Conservation (phyloP, 2,113 vertebrate species). For the Turdus rufiventris region DNA sequence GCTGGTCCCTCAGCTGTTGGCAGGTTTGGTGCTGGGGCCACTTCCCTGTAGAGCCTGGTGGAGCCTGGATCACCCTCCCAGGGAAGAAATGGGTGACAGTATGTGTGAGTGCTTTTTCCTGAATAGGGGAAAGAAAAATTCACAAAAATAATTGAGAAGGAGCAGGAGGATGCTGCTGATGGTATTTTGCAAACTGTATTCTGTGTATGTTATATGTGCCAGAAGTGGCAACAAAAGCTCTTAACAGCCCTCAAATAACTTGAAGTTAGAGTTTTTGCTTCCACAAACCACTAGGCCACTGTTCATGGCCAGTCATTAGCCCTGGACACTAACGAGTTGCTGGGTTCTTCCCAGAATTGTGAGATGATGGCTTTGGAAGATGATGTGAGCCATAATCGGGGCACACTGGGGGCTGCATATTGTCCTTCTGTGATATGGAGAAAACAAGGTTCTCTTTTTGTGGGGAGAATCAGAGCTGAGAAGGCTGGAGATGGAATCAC, state of each 20-base stretch:
- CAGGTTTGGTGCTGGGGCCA: neutral
- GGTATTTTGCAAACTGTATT: neutral
- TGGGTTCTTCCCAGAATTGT: neutral
- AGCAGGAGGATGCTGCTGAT: neutral
- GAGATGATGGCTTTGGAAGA: neutral
- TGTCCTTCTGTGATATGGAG: neutral
- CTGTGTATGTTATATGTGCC: neutral
- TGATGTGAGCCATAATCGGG: neutral
- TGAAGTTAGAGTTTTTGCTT: neutral
- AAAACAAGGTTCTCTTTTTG: neutral
- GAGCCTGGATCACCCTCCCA: neutral
- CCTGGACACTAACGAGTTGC: rapidly evolving
- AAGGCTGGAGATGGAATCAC: neutral
- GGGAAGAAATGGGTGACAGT: neutral
- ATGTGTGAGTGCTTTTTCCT: neutral
- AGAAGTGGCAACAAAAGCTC: neutral
- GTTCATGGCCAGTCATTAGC: neutral
- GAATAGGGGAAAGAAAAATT: neutral
- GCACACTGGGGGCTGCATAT: neutral
- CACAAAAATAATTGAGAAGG: neutral
- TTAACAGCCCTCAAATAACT: neutral
- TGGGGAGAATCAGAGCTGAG: neutral
- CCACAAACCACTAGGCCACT: neutral
- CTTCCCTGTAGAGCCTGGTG: neutral
- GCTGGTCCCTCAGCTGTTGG: neutral